Evolutionary conservation across 2,797 vertebrate genomes (phyloP).

Genomic region (Scleropages formosus): DNA sequence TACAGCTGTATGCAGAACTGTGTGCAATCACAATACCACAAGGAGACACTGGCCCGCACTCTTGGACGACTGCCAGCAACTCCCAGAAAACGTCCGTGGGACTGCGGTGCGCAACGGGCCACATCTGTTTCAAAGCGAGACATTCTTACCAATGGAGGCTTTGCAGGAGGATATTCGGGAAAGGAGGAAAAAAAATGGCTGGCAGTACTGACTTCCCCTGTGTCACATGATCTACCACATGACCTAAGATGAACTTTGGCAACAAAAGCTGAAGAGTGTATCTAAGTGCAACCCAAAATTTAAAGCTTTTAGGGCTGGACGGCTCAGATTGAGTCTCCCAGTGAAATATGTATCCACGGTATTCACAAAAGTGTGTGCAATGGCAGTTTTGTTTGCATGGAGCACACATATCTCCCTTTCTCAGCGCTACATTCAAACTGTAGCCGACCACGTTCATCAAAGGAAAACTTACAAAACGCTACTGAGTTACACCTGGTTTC

Average conservation of each 20-base stretch:
- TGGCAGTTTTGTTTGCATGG: neutral
- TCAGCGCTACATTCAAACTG: neutral
- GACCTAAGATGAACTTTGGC: conserved; percentile 11
- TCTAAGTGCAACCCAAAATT: conserved; percentile 1
- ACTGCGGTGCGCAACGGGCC: conserved; percentile 30
- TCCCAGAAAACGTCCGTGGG: conserved; percentile 34
- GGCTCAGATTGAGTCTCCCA: neutral
- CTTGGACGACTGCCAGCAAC: conserved; percentile 34
- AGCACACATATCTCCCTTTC: conserved; percentile 4
- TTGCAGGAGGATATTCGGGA: conserved; percentile 23
- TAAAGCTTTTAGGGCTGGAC: neutral
- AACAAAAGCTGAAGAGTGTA: conserved; percentile 2
- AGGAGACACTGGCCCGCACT: conserved; percentile 17
- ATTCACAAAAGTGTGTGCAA: neutral
- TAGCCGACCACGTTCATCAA: no score
- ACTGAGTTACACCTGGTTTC: neutral
- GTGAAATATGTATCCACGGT: conserved; percentile 7
- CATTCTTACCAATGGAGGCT: conserved; percentile 18
- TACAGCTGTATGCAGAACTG: conserved; percentile 35
- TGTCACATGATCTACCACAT: conserved; percentile 24
- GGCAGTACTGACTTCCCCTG: conserved; percentile 2
- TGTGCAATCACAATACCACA: conserved; percentile 25
- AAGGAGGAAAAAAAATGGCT: conserved; percentile 30
- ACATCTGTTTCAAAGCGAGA: conserved; percentile 30
- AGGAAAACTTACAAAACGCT: no score